Conservation (phyloP, 2,113 vertebrate genomes). For the Enhydra lutris region DNA sequence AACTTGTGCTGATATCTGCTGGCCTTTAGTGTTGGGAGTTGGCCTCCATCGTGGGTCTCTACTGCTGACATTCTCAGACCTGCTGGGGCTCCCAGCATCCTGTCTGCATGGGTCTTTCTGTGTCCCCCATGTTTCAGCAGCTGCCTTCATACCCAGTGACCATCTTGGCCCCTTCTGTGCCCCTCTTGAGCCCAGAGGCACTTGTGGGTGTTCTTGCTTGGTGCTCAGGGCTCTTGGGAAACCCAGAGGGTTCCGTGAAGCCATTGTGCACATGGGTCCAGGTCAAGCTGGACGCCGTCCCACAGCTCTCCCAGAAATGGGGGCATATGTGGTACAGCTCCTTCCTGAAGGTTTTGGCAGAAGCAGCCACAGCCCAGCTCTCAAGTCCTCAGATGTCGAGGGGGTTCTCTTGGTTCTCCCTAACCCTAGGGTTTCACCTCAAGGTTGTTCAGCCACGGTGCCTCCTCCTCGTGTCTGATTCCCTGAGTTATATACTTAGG, state of each 20-base stretch:
- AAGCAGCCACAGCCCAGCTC: background rate
- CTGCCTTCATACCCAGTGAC: background rate
- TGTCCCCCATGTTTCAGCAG: background rate
- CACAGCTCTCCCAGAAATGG: background rate
- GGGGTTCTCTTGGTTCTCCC: background rate
- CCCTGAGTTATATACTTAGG: background rate
- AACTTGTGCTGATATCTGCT: too few relatives aligned
- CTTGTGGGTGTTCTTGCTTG: background rate
- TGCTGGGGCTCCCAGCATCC: background rate
- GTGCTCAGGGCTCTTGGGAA: background rate
- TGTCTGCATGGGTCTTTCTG: background rate
- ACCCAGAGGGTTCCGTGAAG: background rate
- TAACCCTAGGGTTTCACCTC: background rate
- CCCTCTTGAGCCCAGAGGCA: background rate
- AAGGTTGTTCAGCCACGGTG: accelerated
- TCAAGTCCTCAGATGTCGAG: background rate
- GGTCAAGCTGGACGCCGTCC: accelerated
- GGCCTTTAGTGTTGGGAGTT: background rate
- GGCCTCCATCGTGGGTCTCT: background rate
- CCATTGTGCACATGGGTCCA: accelerated
- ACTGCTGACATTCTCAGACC: background rate
- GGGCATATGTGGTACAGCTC: background rate
- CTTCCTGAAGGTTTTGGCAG: background rate
- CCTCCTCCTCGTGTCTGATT: background rate
- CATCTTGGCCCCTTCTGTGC: background rate